These are phyloP conservation scores for Egretta garzetta DNA, from an alignment of 2,113 vertebrate genomes.

Conservation along the genomic window DNA sequence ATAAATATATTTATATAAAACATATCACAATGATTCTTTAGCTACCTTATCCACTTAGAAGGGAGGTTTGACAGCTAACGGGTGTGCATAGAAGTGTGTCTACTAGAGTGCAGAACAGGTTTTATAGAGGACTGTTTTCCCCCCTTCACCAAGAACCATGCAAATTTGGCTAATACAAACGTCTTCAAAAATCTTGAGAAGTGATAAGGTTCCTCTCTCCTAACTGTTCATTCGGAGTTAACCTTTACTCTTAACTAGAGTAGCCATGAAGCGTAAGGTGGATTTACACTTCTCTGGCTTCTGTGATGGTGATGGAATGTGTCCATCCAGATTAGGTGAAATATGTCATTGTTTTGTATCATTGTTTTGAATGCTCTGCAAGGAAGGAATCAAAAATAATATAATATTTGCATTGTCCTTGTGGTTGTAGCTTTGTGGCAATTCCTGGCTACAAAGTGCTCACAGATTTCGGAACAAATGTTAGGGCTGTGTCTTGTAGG, in stretches of 20 bases:
- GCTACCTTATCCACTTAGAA: not conserved
- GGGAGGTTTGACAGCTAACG: not conserved
- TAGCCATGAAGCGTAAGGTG: not conserved
- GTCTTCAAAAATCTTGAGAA: not conserved
- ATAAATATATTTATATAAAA: not conserved
- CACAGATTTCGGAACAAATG: not conserved
- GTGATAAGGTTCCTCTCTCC: not conserved
- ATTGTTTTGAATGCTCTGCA: accelerated
- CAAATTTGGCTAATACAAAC: not conserved
- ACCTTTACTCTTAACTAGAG: not conserved
- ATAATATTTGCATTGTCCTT: not conserved
- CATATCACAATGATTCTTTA: not conserved
- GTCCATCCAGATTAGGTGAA: not conserved
- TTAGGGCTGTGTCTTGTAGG: not conserved
- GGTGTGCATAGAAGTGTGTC: not conserved
- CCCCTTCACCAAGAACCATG: not conserved
- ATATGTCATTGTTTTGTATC: not conserved
- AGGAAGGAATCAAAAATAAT: not conserved
- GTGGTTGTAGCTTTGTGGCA: not conserved
- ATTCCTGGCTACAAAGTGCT: not conserved
- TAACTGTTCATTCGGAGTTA: not conserved
- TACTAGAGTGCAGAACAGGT: not conserved
- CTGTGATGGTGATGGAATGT: not conserved
- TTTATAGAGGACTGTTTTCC: not conserved
- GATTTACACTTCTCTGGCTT: not conserved